Evolutionary conservation across 2,888 invertebrate species (phyloP).

Genomic region (Elmis aenea): DNA sequence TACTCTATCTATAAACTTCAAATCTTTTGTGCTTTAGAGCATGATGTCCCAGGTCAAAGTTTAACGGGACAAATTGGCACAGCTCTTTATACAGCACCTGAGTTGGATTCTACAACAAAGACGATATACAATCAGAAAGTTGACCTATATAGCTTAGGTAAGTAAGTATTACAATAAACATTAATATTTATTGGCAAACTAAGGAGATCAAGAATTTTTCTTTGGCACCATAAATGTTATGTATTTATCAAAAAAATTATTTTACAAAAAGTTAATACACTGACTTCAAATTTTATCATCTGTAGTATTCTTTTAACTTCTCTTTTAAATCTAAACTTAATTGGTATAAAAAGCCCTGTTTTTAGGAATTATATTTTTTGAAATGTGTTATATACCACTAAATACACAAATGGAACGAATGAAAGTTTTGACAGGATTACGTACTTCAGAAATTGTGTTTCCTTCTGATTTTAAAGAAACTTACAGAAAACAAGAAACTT

Average conservation of each 20-base stretch:
- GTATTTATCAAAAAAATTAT: too few species aligned
- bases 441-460: constrained; percentile 64
- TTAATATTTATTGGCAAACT: too few species aligned
- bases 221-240: too few species aligned
- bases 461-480: constrained; percentile 63
- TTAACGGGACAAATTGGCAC: constrained; percentile 88
- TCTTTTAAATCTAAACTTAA: background rate
- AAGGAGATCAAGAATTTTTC: too few species aligned
- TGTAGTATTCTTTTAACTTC: constrained; percentile 2
- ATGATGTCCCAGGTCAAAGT: constrained; percentile 45
- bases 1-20: background rate
- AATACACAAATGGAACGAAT: constrained; percentile 87
- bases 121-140: constrained; percentile 85
- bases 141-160: constrained; percentile 63
- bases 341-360: constrained; percentile 4
- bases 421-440: constrained; percentile 66
- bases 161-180: too few species aligned
- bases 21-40: background rate
- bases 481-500: constrained; percentile 55
- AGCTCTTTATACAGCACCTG: constrained; percentile 92
- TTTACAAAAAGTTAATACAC: too few species aligned
- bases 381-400: constrained; percentile 87
- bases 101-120: constrained; percentile 68
- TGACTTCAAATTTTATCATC: background rate
- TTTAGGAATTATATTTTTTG: constrained; percentile 87